phyloP scores from a whole-genome alignment of 2,888 invertebrate species.

The Tachystola acroxantha region DNA sequence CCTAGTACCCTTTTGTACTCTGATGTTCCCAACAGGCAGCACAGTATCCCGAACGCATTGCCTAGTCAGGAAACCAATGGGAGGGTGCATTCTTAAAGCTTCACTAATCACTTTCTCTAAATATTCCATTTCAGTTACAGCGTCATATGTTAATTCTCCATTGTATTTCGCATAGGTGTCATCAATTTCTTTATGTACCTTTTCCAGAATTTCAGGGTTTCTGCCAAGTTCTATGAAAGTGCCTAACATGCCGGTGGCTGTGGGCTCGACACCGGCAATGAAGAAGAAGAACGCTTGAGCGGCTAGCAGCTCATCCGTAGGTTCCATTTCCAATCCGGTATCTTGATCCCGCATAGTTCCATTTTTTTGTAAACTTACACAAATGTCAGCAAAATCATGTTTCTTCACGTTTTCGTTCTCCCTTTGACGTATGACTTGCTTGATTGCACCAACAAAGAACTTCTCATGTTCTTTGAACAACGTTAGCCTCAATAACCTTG shows the following conservation, averaged over 20 bases:
- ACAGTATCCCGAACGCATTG: conserved; percentile 35
- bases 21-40: conserved; percentile 46
- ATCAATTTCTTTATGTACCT: conserved; percentile 49
- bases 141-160: conserved; percentile 37
- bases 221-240: conserved; percentile 44
- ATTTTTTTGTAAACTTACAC: conserved; percentile 41
- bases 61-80: conserved; percentile 37
- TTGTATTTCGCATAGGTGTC: conserved; percentile 25
- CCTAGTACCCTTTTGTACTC: conserved; percentile 39
- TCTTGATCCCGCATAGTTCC: conserved; percentile 37
- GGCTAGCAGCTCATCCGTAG: conserved; percentile 46
- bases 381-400: conserved; percentile 51
- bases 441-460: conserved; percentile 47
- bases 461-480: conserved; percentile 38
- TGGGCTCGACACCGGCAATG: conserved; percentile 54
- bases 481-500: conserved; percentile 28
- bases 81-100: conserved; percentile 42
- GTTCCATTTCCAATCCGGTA: conserved; percentile 37
- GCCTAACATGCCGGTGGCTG: conserved; percentile 41
- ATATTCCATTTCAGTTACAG: conserved; percentile 38
- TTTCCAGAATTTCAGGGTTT: conserved; percentile 39
- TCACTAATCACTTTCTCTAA: conserved; percentile 44
- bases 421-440: conserved; percentile 38
- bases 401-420: conserved; percentile 33
- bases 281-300: conserved; percentile 59